Percentiles rank a stretch among this genome's conserved stretches.
Conservation (phyloP, 2,888 invertebrate species). For the Aspidiotus destructor region DNA sequence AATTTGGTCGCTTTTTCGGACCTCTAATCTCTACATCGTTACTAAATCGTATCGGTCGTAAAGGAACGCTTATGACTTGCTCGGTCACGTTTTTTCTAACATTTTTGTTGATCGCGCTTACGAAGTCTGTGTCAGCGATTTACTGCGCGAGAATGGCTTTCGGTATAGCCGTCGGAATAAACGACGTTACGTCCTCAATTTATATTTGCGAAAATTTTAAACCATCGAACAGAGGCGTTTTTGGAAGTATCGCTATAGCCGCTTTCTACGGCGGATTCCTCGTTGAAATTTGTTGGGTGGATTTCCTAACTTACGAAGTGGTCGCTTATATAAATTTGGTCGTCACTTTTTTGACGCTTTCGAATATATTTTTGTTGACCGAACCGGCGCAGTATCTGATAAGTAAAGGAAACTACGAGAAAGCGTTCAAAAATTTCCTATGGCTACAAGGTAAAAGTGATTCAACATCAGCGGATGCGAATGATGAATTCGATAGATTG, state of each 20-base stretch:
- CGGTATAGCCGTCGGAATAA: constrained; percentile 37
- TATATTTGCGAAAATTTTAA: constrained; percentile 37
- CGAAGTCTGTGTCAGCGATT: constrained; percentile 21
- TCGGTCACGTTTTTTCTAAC: constrained; percentile 1
- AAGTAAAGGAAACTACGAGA: constrained; percentile 22
- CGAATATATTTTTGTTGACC: constrained; percentile 34
- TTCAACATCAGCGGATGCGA: neutral
- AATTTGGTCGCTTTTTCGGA: constrained; percentile 24
- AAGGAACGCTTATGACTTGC: neutral
- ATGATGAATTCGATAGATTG: constrained; percentile 7
- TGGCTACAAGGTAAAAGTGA: constrained; percentile 10
- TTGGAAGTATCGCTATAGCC: constrained; percentile 36
- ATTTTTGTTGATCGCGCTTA: constrained; percentile 5
- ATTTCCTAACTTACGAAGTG: constrained; percentile 35
- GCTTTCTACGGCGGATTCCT: constrained; percentile 37
- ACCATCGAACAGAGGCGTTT: constrained; percentile 34
- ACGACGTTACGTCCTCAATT: constrained; percentile 36
- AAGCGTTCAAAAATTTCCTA: constrained; percentile 26
- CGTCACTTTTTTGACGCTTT: constrained; percentile 33
- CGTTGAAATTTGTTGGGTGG: constrained; percentile 36
- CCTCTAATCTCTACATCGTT: constrained; percentile 3
- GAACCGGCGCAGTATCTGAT: constrained; percentile 37
- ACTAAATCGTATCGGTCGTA: constrained; percentile 16
- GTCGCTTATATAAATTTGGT: constrained; percentile 34
- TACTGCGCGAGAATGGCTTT: constrained; percentile 36